Conservation (phyloP, 2,888 invertebrate species). For the Eilema sororculum region DNA sequence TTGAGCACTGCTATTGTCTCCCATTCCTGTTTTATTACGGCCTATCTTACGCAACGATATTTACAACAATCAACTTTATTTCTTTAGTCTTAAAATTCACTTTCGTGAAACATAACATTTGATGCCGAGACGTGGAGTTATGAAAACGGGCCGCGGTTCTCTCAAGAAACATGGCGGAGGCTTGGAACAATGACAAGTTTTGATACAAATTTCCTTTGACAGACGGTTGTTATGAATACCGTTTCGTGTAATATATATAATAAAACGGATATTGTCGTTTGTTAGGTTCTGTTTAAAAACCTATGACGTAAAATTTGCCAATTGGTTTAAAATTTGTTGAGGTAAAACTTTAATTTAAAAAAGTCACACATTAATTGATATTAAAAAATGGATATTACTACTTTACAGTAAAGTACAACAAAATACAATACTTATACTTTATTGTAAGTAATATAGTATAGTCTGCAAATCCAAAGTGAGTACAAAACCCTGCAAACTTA, state of each 20-base stretch:
- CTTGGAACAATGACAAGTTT: slow-evolving; percentile 67
- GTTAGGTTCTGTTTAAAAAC: slow-evolving; percentile 45
- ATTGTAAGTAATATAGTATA: too few species aligned
- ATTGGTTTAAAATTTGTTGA: slow-evolving; percentile 14
- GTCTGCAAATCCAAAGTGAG: neutral
- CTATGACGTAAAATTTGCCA: slow-evolving; percentile 32
- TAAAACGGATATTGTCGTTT: slow-evolving; percentile 49
- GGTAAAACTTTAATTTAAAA: neutral
- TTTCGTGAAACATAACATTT: slow-evolving; percentile 43
- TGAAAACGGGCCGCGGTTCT: slow-evolving; percentile 55
- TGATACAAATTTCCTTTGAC: slow-evolving; percentile 77
- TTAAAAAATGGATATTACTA: neutral
- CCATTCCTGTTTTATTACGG: slow-evolving; percentile 36
- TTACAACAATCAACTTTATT: slow-evolving; percentile 54
- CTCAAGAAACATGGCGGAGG: slow-evolving; percentile 48
- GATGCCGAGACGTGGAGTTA: slow-evolving; percentile 59
- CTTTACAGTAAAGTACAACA: neutral
- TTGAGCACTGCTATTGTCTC: slow-evolving; percentile 69
- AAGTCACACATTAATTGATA: neutral
- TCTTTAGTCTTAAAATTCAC: slow-evolving; percentile 47
- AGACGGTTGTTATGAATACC: slow-evolving; percentile 65
- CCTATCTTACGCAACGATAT: slow-evolving; percentile 36
- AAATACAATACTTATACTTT: neutral
- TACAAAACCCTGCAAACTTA: neutral
- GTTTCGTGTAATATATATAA: slow-evolving; percentile 52